Evolutionary conservation across 2,797 vertebrate species (phyloP), one percentile per base, ranked within the genome.

Genomic region (Tachyglossus aculeatus): DNA sequence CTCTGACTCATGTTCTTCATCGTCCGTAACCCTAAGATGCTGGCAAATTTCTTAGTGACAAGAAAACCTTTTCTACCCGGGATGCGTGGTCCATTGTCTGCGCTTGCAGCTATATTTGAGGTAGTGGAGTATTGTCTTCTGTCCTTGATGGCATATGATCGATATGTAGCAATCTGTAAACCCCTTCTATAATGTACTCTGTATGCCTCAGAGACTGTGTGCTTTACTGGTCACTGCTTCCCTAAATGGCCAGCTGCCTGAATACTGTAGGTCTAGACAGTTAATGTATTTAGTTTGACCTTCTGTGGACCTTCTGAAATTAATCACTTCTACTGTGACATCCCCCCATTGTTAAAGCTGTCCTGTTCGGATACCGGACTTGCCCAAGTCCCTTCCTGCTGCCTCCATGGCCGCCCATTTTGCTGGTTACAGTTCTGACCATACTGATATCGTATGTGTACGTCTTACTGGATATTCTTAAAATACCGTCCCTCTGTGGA

Each of bases 311-410:
- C 74, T 1, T 78, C 80, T 25, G 29, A 58, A 6, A 67, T 83
- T 37, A 81, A 79, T 37, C 83, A 86, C 32, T 87, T 86, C 58
- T 87, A 78, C 52, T 84, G 81, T 21, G 80, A 86, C 29, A 71
- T 67, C 21, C 56, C n/a, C 82, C 83, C 79, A 3, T n/a, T 86
- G 25, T 75, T 86, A 21, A 72, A 63, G 16, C 31, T 78, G n/a
- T 71, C 71, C 7, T 86, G 81, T 22, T 62, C 67, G 32, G 16
- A 67, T 4, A 81, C 77, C 5, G 44, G 4, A 4, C 33, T 51
- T 25, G 86, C 82, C 44, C 73, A 81, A 16, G 22, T 75, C 3
- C n/a, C 61, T 86, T 40, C 13, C 82, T 53, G 21, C 78, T 7
- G 19, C 59, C 19, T 72, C 74, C 37, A 74, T 84, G 11, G 81